A percentile compares a stretch with the other conserved stretches of the same genome.
Conservation (phyloP, 2,113 vertebrate species). For the Miniopterus natalensis region DNA sequence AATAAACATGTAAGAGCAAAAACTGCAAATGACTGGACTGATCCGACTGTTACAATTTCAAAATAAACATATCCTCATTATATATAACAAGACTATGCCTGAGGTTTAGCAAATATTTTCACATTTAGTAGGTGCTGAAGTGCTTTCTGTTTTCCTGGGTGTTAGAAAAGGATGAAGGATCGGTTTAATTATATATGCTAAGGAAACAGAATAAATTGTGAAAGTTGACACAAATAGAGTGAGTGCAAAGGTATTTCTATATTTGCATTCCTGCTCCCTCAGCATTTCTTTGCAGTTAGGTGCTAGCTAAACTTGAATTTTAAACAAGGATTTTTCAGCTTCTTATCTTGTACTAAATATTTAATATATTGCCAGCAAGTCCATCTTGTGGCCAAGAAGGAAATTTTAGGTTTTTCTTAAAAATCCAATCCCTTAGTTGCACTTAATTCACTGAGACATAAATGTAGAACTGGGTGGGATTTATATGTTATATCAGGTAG, state of each 20-base stretch:
- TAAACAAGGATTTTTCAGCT: constrained; percentile 70
- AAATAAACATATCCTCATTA: constrained; percentile 54
- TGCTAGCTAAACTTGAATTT: constrained; percentile 69
- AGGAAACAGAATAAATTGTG: constrained; percentile 67
- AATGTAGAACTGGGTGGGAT: constrained; percentile 61
- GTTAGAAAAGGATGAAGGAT: constrained; percentile 62
- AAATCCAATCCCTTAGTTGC: constrained; percentile 64
- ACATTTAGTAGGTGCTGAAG: constrained; percentile 54
- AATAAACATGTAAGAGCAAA: not conserved
- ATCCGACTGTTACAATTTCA: constrained; percentile 33
- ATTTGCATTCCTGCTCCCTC: constrained; percentile 56
- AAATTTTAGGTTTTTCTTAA: constrained; percentile 64
- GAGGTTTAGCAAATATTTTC: constrained; percentile 71
- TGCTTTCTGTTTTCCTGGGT: constrained; percentile 74
- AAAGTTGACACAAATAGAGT: constrained; percentile 69
- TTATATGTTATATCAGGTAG: constrained; percentile 22
- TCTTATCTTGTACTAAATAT: constrained; percentile 72
- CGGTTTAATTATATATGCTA: constrained; percentile 62
- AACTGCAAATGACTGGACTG: constrained; percentile 5
- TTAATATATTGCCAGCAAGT: constrained; percentile 35
- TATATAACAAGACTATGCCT: not conserved
- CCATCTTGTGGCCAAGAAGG: constrained; percentile 44
- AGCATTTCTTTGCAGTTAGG: constrained; percentile 56
- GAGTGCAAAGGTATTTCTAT: constrained; percentile 67
- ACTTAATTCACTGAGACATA: constrained; percentile 62